Conservation (phyloP, 2,797 vertebrate species). For the Aplochiton taeniatus region DNA sequence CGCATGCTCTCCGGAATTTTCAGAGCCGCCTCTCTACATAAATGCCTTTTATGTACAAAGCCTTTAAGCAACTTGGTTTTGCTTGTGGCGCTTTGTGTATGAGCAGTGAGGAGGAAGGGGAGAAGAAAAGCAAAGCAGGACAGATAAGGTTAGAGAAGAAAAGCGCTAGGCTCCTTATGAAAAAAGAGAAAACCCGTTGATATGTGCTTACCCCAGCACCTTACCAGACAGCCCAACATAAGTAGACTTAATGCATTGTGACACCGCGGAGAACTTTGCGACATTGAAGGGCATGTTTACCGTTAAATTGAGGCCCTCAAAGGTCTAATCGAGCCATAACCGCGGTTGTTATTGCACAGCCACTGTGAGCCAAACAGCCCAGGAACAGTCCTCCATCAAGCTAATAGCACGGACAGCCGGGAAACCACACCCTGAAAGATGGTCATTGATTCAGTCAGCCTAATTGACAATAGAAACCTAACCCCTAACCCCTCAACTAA, state of each 20-base stretch:
- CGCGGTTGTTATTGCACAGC: conserved; percentile 28
- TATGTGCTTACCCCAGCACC: conserved; percentile 48
- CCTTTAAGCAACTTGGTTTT: conserved; percentile 58
- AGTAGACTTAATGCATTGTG: conserved; percentile 23
- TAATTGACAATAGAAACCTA: too few relatives aligned
- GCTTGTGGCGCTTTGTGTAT: conserved; percentile 41
- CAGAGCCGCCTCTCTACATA: conserved; percentile 58
- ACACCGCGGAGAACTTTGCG: conserved; percentile 24
- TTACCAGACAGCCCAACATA: conserved; percentile 45
- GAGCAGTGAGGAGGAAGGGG: conserved; percentile 29
- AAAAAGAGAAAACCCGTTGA: conserved; percentile 33
- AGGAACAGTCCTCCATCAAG: conserved; percentile 38
- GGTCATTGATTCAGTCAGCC: not conserved
- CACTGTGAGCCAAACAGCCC: conserved; percentile 40
- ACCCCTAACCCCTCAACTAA: too few relatives aligned
- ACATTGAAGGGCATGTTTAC: conserved; percentile 16
- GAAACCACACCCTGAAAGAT: conserved; percentile 39
- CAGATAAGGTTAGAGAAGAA: conserved; percentile 43
- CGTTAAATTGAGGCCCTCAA: conserved; percentile 10
- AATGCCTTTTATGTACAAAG: conserved; percentile 53
- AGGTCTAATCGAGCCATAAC: conserved; percentile 33
- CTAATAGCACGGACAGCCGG: conserved; percentile 32
- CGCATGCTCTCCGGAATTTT: conserved; percentile 59
- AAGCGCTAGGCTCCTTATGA: conserved; percentile 39
- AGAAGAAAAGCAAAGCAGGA: conserved; percentile 42